Base-by-base conservation (phyloP, 2,888 invertebrate species). In the Harpalus rufipes region DNA sequence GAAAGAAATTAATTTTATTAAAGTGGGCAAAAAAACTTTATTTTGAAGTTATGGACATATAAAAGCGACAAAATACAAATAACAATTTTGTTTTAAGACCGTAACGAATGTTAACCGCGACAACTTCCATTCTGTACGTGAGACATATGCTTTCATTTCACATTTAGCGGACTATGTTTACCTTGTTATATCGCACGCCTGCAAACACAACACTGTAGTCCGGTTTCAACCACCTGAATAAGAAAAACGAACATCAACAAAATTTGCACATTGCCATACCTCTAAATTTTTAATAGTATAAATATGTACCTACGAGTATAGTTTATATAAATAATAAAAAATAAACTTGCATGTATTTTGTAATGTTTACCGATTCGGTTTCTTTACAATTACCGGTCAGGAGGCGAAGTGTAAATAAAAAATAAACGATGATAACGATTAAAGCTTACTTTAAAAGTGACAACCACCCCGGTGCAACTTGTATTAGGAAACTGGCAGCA, bases 51-150 rank as follows among this genome's bases (percentile, higher is more conserved):
- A 74, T 51, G 18, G 18, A 74, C 18, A 18, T 39, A 21, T 74
- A 18, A 74, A 74, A 41, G 72, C 51, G 18, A 16, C 72, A 14
- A 41, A 3, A 18, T 44, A 16, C 44, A 74, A 44, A 74, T 74
- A 74, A 74, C 72, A 74, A 74, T 74, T 74, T 44, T 44, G 18
- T 16, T 74, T 74, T 74, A 74, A 74, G 16, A 74, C 44, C 72
- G 72, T 16, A 44, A 51, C 72, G 72, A 74, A 74, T 74, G 72
- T 41, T 18, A 74, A 44, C 44, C 72, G 68, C 68, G 68, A 68
- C 68, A 68, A 68, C 18, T 68, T 39, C 41, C 32, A 68, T 68
- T 68, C 8, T 12, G 68, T 51, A 44, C 72, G 72, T 74, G 72
- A 51, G 72, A 74, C 72, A 74, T 74, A 74, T 74, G 72, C 44